Conservation (phyloP, 1,140 invertebrate species). For the Pissodes strobi region DNA sequence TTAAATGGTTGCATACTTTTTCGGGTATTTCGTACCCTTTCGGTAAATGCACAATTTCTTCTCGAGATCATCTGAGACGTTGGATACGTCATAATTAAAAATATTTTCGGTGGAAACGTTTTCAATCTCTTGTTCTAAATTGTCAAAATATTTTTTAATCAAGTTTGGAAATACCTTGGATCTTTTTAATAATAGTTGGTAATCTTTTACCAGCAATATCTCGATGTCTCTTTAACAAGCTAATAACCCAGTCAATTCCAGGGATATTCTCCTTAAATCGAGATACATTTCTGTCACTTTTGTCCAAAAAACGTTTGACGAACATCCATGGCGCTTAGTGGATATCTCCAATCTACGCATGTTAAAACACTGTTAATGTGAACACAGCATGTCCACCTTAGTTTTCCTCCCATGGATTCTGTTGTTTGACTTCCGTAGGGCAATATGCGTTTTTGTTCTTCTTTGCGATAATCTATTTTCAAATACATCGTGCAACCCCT, state of each 20-base stretch:
- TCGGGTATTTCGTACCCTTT: too few species aligned
- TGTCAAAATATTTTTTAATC: too few species aligned
- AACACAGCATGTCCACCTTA: neutral
- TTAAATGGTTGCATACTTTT: too few species aligned
- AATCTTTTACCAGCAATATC: neutral
- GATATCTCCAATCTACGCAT: neutral
- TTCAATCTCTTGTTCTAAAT: neutral
- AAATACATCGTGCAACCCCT: conserved; percentile 2
- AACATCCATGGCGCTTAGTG: neutral
- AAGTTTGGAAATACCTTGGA: too few species aligned
- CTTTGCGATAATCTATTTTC: neutral
- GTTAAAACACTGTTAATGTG: conserved; percentile 2
- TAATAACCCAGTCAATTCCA: neutral
- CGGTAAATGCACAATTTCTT: too few species aligned
- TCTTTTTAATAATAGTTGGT: too few species aligned
- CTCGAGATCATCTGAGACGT: too few species aligned
- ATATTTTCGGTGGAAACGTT: neutral
- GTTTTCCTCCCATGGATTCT: neutral
- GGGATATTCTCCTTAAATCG: too few species aligned
- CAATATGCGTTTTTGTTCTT: neutral
- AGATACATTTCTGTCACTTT: too few species aligned
- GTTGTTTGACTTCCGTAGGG: neutral
- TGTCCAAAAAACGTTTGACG: neutral
- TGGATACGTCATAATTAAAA: too few species aligned
- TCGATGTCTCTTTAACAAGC: conserved; percentile 5